phyloP scores from a whole-genome alignment of 2,797 vertebrate genomes.

The Lepilemur ruficaudatus region DNA sequence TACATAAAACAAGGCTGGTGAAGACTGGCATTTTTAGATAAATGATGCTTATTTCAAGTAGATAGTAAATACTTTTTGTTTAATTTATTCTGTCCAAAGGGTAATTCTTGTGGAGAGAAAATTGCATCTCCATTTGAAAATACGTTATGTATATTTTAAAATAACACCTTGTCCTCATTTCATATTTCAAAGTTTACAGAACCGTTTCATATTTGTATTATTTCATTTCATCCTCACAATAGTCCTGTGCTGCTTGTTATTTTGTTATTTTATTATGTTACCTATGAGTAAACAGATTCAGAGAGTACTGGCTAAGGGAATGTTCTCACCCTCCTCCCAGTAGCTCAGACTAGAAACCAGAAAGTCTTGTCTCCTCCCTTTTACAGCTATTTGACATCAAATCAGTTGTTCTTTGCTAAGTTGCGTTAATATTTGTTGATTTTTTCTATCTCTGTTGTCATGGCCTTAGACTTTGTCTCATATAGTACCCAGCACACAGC shows the following conservation, averaged over 20 bases:
- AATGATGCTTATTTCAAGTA: slow-evolving; percentile 41
- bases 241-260: not conserved
- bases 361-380: not conserved
- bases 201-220: not conserved
- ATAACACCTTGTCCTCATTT: not conserved
- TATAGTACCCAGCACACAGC: not conserved
- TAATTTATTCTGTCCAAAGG: not conserved
- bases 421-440: not conserved
- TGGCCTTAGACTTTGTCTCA: not conserved
- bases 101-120: not conserved
- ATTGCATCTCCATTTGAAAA: slow-evolving; percentile 1
- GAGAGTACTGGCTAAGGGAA: not conserved
- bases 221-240: not conserved
- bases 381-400: not conserved
- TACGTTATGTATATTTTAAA: not conserved
- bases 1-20: not conserved
- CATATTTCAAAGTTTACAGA: slow-evolving; percentile 31
- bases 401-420: not conserved
- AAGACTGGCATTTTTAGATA: not conserved
- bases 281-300: not conserved
- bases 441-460: not conserved
- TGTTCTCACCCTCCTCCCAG: not conserved
- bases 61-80: not conserved
- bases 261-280: not conserved
- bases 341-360: not conserved